Percentiles rank a stretch among this genome's conserved stretches.
These are phyloP conservation scores for Arctia plantaginis DNA, from an alignment of 2,888 invertebrate species.

Conservation along the genomic window DNA sequence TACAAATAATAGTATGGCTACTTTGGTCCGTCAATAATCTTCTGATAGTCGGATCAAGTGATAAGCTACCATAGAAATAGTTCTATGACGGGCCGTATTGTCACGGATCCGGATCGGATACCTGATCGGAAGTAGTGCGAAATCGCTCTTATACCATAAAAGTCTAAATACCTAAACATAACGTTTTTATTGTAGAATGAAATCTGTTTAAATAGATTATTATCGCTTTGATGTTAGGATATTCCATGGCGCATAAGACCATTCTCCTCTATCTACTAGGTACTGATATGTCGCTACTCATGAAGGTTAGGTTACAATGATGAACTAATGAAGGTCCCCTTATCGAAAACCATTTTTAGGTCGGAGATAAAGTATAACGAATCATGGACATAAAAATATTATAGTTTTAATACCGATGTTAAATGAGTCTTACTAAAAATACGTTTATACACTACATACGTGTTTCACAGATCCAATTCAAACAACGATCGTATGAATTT, in stretches of 20 bases:
- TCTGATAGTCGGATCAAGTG: no score
- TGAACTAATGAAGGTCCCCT: slow-evolving; percentile 10
- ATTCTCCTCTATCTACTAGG: slow-evolving; percentile 9
- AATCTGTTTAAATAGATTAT: neutral
- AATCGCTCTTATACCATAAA: no score
- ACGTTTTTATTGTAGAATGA: neutral
- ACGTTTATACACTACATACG: no score
- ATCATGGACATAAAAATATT: neutral
- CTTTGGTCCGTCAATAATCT: no score
- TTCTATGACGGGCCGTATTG: no score
- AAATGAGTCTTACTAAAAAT: no score
- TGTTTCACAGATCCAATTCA: no score
- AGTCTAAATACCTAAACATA: neutral
- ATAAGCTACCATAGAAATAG: no score
- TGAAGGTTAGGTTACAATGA: neutral
- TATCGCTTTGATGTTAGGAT: neutral
- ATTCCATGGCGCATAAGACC: slow-evolving; percentile 14
- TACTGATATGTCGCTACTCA: neutral
- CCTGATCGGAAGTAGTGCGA: no score
- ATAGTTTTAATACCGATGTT: neutral
- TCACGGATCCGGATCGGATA: no score
- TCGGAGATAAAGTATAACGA: slow-evolving; percentile 6
- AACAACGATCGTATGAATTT: no score
- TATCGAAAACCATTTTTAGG: slow-evolving; percentile 10
- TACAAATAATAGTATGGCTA: no score